phyloP scores from a whole-genome alignment of 2,113 vertebrate species.

The Syrmaticus mikado region DNA sequence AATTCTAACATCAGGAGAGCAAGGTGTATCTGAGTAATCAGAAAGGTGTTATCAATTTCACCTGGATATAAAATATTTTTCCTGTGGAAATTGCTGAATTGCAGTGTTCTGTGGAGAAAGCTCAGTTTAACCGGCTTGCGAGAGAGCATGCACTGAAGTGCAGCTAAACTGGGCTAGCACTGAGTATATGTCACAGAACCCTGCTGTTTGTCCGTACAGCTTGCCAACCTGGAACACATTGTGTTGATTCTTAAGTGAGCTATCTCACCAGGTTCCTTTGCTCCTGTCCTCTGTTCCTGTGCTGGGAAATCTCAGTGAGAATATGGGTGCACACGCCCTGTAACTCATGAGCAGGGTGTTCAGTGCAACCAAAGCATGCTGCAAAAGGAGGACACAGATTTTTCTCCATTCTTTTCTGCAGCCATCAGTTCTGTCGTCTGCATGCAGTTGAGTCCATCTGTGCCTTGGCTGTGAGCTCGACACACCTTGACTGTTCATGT shows the following conservation, averaged over 20 bases:
- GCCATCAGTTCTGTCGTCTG: rapidly evolving
- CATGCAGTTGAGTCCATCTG: neutral
- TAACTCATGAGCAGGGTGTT: rapidly evolving
- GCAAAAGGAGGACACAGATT: neutral
- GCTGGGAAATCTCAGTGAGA: neutral
- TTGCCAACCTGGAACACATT: rapidly evolving
- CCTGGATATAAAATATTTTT: neutral
- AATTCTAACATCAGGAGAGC: neutral
- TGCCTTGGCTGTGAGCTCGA: neutral
- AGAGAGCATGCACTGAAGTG: rapidly evolving
- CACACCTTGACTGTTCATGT: neutral
- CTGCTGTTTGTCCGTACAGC: neutral
- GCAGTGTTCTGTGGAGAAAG: neutral
- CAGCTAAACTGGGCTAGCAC: neutral
- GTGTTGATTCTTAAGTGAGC: neutral
- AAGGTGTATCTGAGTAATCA: neutral
- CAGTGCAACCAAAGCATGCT: neutral
- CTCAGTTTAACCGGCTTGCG: neutral
- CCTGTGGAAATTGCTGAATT: neutral
- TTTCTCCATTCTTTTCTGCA: neutral
- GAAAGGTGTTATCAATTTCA: neutral
- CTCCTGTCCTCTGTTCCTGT: neutral
- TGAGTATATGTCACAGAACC: neutral
- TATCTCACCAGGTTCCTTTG: neutral
- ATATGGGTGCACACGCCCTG: rapidly evolving